Evolutionary conservation across 2,113 vertebrate genomes (phyloP).

Genomic region (Chamaetylas fuelleborni): DNA sequence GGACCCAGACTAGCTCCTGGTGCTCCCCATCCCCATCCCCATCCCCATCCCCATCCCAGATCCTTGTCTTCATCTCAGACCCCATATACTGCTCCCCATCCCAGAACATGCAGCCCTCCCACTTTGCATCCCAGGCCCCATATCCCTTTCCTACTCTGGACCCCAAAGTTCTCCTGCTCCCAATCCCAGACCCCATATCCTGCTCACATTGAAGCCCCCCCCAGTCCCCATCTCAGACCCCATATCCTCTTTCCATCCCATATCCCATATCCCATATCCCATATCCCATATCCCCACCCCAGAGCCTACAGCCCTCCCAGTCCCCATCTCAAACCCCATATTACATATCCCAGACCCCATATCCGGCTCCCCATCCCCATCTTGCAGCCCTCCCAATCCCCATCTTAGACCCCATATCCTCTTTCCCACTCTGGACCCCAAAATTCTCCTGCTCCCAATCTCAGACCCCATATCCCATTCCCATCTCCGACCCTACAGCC

Average conservation of each 20-base stretch:
- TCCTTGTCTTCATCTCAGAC: neutral
- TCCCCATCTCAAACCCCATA: no score
- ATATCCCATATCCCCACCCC: no score
- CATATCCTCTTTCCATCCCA: no score
- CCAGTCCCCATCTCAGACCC: neutral
- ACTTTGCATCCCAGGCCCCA: neutral
- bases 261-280: no score
- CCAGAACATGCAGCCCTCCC: neutral
- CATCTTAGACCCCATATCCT: no score
- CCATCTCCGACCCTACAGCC: no score
- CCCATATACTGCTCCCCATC: no score
- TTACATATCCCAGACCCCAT: no score
- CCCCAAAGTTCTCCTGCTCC: neutral
- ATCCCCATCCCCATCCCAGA: neutral
- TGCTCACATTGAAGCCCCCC: neutral
- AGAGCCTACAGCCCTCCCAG: no score
- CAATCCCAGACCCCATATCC: neutral
- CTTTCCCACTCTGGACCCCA: no score
- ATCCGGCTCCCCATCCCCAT: no score
- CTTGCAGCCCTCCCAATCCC: no score
- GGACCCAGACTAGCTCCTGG: neutral
- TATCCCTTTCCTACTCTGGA: rapidly evolving
- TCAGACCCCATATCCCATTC: neutral
- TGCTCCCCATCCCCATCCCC: neutral
- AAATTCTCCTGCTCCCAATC: neutral